phyloP scores from a whole-genome alignment of 2,113 vertebrate species.

The Fukomys damarensis region DNA sequence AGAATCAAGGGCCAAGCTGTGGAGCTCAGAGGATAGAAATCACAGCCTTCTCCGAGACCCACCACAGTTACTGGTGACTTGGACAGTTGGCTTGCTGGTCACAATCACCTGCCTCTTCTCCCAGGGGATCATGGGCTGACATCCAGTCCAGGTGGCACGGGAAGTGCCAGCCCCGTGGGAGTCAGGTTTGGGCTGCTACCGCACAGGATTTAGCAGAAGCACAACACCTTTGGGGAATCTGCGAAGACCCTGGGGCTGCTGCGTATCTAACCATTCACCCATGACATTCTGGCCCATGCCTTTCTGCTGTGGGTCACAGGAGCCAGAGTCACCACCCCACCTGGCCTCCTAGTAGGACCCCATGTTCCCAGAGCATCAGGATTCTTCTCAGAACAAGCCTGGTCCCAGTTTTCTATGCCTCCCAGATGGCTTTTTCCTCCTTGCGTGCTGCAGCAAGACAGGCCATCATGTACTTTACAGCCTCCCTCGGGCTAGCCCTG shows the following conservation, averaged over 20 bases:
- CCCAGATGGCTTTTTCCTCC: background rate
- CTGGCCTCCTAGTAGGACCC: background rate
- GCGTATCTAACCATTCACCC: background rate
- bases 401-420: background rate
- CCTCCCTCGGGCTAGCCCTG: constrained; percentile 58
- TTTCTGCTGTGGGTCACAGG: background rate
- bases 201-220: background rate
- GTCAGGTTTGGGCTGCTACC: background rate
- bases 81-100: background rate
- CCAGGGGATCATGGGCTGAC: background rate
- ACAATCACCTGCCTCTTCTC: background rate
- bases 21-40: background rate
- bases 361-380: background rate
- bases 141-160: background rate
- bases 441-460: background rate
- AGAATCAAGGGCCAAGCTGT: background rate
- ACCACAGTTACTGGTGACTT: fast-evolving
- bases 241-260: background rate
- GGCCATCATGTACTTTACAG: background rate
- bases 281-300: fast-evolving
- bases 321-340: background rate
- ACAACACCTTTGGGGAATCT: too few species aligned
- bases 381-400: background rate
- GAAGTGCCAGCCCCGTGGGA: background rate
- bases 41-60: background rate